Percentiles rank a stretch among this genome's conserved stretches.
Conservation (phyloP, 92 coral and sea anemone genomes). For the Epizoanthus illoricatus region DNA sequence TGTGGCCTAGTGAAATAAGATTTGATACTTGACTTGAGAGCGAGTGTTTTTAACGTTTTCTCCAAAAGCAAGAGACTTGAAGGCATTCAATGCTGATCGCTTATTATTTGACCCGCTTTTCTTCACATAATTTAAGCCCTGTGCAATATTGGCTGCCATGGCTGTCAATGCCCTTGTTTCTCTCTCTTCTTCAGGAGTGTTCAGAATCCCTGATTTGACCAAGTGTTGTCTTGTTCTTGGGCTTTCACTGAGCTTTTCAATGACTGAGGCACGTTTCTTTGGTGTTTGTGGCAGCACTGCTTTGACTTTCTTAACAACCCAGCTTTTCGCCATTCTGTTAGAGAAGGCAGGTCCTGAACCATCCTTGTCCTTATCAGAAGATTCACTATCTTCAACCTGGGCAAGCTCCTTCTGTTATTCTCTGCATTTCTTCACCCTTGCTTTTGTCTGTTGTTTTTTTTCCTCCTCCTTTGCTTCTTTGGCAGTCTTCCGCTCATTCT, state of each 20-base stretch:
- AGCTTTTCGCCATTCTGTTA: constrained; percentile 31
- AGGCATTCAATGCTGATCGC: constrained; percentile 20
- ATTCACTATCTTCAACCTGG: background rate
- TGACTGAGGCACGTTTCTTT: constrained; percentile 31
- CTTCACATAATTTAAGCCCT: constrained; percentile 30
- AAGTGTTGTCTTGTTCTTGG: constrained; percentile 37
- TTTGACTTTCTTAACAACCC: constrained; percentile 18
- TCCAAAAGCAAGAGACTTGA: constrained; percentile 37
- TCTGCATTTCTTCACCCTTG: constrained; percentile 21
- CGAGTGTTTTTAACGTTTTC: constrained; percentile 13
- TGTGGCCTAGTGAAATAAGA: constrained; percentile 28
- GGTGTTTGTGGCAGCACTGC: constrained; percentile 22
- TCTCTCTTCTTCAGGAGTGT: constrained; percentile 32
- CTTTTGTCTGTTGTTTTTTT: constrained; percentile 7
- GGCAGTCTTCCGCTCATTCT: constrained; percentile 8
- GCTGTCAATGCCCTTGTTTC: constrained; percentile 18
- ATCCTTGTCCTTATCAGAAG: constrained; percentile 14
- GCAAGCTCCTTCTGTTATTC: constrained; percentile 3
- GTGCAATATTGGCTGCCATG: constrained; percentile 33
- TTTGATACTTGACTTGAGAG: constrained; percentile 9
- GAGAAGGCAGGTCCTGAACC: constrained; percentile 16
- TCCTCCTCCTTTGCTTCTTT: background rate
- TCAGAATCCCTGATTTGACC: constrained; percentile 27
- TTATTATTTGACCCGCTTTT: constrained; percentile 31
- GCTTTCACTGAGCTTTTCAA: constrained; percentile 27